These are phyloP conservation scores for Taurulus bubalis DNA, from an alignment of 2,113 vertebrate species.

Conservation along the genomic window DNA sequence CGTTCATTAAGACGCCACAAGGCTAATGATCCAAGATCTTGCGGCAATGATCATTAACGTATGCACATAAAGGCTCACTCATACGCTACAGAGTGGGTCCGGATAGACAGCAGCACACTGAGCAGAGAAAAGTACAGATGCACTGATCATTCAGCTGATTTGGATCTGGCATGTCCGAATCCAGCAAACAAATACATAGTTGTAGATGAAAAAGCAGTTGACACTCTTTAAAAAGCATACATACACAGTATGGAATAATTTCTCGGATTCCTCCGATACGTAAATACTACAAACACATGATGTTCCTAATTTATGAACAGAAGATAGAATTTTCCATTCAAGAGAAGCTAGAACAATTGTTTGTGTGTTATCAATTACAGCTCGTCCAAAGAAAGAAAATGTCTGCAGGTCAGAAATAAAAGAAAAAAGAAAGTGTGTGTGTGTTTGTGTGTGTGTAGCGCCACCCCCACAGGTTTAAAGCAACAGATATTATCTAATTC, in stretches of 20 bases:
- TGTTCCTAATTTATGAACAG: not conserved
- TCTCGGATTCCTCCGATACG: not conserved
- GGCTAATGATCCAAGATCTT: constrained; percentile 33
- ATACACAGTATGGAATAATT: not conserved
- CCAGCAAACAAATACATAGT: not conserved
- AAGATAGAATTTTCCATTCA: not conserved
- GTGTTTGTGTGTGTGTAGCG: not conserved
- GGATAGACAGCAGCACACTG: not conserved
- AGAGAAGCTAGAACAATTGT: not conserved
- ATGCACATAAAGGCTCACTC: constrained; percentile 20
- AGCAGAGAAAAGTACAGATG: not conserved
- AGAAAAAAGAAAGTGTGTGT: not conserved
- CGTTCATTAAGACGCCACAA: constrained; percentile 43
- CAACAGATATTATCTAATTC: constrained; percentile 57
- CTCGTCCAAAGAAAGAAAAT: not conserved
- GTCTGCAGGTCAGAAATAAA: not conserved
- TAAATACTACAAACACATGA: not conserved
- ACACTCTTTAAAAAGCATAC: not conserved
- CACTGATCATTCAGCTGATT: not conserved
- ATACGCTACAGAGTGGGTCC: constrained; percentile 23
- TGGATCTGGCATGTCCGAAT: not conserved
- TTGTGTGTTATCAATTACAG: not conserved
- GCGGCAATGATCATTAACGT: constrained; percentile 30
- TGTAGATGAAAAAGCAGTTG: not conserved
- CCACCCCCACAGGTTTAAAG: constrained; percentile 42